Base-by-base conservation (phyloP, 2,888 invertebrate species). In the Empis stercorea region DNA sequence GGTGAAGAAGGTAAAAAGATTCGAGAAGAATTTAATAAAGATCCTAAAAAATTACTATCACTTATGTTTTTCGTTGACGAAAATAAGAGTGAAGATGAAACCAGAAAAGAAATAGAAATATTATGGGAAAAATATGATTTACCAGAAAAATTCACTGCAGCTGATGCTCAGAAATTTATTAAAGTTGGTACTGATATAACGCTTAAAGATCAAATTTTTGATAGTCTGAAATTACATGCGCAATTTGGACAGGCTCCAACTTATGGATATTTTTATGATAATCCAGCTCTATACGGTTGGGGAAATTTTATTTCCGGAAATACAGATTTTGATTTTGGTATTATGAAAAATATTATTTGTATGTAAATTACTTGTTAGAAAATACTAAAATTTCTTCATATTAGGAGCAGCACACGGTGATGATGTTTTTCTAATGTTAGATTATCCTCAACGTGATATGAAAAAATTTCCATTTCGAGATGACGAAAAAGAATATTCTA, bases 41-140 rank as follows among this genome's bases (percentile, higher is more conserved):
- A 72, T 42, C 81, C 79, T 77, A 70, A 73, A 9, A 64, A 73
- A 27, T 14, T 81, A 5, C 76, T 76, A 3, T 75, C 78, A 44
- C 60, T 71, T 52, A 71, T 79, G 49, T 73, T 80, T 46, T 76
- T 78, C 57, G 80, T 71, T 62, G 76, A 79, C 55, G 75, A 76
- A 23, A 30, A 47, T 34, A 34, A 2, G 34, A 34, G n/a, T n/a
- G n/a, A n/a, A 4, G n/a, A 34, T 2, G 34, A 34, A 5, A 13
- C 13, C 4, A n/a, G 5, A 34, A 3, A 34, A 34, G 7, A n/a
- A 13, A n/a, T n/a, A 2, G n/a, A 34, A n/a, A 34, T n/a, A 7
- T 5, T 34, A 10, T n/a, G n/a, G n/a, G 13, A 34, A 34, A 34
- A 34, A 4, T 34, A 34, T 34, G 13, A 34, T 34, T 34, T 34